phyloP scores from a whole-genome alignment of 2,888 invertebrate species.

The Drosophila silvestris region DNA sequence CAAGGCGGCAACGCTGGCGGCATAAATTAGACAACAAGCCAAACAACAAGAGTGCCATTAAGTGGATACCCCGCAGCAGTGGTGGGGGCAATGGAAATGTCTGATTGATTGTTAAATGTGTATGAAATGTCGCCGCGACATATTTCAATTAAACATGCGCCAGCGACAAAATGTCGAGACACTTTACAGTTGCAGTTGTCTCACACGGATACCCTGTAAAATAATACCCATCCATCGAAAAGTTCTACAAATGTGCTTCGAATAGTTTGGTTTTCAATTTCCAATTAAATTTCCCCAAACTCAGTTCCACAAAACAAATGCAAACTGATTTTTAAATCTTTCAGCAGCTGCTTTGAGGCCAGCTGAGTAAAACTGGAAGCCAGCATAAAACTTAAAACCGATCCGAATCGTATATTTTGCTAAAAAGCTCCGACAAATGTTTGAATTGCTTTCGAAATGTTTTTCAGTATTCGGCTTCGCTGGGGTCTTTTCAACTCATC shows the following conservation, averaged over 20 bases:
- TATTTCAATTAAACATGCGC: conserved; percentile 70
- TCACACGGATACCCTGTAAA: background rate
- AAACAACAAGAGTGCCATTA: conserved; percentile 56
- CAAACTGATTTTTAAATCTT: background rate
- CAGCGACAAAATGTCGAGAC: conserved; percentile 9
- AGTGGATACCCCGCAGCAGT: conserved; percentile 47
- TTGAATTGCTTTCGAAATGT: background rate
- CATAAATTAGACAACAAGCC: conserved; percentile 65
- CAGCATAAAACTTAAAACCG: background rate
- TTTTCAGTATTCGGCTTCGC: background rate
- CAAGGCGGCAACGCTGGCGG: conserved; percentile 64
- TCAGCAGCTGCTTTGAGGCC: background rate
- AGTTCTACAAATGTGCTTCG: background rate
- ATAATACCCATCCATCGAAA: background rate
- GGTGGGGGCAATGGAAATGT: conserved; percentile 1
- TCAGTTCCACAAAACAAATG: background rate
- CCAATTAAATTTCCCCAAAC: background rate
- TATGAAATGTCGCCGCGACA: conserved; percentile 65
- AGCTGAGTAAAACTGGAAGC: background rate
- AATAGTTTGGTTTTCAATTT: background rate
- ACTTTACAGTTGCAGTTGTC: background rate
- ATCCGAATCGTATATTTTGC: background rate
- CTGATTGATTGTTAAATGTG: conserved; percentile 78
- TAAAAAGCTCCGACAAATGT: background rate
- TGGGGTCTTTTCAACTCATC: background rate